A percentile compares a stretch with the other conserved stretches of the same genome.
These are phyloP conservation scores for Aethes cnicana DNA, from an alignment of 2,888 invertebrate genomes.

Conservation along the genomic window DNA sequence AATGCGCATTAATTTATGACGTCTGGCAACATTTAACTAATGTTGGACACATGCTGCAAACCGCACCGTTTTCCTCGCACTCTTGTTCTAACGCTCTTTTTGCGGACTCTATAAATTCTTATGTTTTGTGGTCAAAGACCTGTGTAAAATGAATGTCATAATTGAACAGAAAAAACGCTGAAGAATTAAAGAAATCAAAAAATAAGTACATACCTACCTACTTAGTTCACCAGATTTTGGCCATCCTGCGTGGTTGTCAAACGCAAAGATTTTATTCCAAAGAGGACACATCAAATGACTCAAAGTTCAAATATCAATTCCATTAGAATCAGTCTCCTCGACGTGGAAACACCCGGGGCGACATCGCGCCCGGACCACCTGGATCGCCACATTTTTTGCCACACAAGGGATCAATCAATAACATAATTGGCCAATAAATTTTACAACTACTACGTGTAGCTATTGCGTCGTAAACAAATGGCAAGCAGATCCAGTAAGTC, in stretches of 20 bases:
- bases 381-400: slow-evolving; percentile 52
- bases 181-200: too few relatives aligned
- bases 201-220: too few relatives aligned
- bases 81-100: slow-evolving; percentile 22
- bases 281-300: slow-evolving; percentile 39
- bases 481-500: too few relatives aligned
- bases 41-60: slow-evolving; percentile 35
- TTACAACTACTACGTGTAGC: too few relatives aligned
- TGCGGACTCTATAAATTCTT: slow-evolving; percentile 11
- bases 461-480: too few relatives aligned
- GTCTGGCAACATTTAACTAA: slow-evolving; percentile 39
- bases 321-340: slow-evolving; percentile 37
- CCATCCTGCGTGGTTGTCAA: too few relatives aligned
- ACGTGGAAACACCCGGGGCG: slow-evolving; percentile 36
- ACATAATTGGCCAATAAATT: slow-evolving; percentile 13
- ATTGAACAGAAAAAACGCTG: too few relatives aligned
- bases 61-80: slow-evolving; percentile 39
- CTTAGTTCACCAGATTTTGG: too few relatives aligned
- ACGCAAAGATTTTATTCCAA: too few relatives aligned
- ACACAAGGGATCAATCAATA: slow-evolving; percentile 18
- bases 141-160: background rate
- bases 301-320: slow-evolving; percentile 53
- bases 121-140: slow-evolving; percentile 18
- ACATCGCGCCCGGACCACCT: slow-evolving; percentile 52
- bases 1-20: slow-evolving; percentile 38